Percentiles rank a stretch among this genome's conserved stretches.
Evolutionary conservation across 2,888 invertebrate species (phyloP).

Genomic region (Eutolmus rufibarbis): DNA sequence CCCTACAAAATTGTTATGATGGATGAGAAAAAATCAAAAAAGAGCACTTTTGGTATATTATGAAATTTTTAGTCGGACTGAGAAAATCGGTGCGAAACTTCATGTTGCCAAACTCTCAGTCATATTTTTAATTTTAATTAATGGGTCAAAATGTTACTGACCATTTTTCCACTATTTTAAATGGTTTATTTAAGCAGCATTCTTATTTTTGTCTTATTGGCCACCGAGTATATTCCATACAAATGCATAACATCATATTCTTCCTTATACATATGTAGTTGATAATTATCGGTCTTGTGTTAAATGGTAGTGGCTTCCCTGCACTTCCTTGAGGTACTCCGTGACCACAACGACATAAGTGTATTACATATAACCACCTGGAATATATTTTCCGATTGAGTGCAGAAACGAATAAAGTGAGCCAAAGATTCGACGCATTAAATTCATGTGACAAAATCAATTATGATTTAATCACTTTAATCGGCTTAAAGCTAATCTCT

Average conservation of each 20-base stretch:
- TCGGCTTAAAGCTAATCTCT: not conserved
- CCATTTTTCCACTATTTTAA: no score
- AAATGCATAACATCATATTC: no score
- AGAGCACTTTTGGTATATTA: not conserved
- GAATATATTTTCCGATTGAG: not conserved
- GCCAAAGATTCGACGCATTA: not conserved
- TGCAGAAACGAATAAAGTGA: not conserved
- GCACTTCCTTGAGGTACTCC: not conserved
- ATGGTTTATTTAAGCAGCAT: no score
- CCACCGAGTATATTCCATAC: no score
- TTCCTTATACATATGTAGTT: no score
- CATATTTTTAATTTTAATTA: no score
- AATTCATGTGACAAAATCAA: not conserved
- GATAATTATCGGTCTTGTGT: no score
- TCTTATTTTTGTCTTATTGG: no score
- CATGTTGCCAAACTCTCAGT: no score
- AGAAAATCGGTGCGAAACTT: not conserved
- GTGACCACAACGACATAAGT: not conserved
- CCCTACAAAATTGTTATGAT: not conserved
- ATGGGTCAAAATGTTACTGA: no score
- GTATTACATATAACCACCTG: not conserved
- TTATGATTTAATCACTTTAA: not conserved
- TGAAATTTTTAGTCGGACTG: not conserved
- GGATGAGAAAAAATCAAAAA: not conserved
- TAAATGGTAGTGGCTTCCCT: not conserved